phyloP scores from a whole-genome alignment of 2,888 invertebrate genomes.

The Lasioglossum figueresi region DNA sequence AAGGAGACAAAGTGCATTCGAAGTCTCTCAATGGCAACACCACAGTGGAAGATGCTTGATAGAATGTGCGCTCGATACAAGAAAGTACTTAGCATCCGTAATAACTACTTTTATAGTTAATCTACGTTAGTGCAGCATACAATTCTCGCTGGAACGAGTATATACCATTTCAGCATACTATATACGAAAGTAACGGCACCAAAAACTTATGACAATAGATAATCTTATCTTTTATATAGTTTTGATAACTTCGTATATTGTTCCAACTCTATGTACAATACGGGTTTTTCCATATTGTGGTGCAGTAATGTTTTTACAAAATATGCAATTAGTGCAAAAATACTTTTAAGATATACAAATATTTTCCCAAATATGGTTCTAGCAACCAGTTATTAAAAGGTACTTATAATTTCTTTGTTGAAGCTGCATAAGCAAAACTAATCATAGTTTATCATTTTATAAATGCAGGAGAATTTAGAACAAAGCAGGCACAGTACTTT shows the following conservation, averaged over 20 bases:
- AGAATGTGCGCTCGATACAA: neutral
- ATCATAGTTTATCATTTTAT: conserved; percentile 4
- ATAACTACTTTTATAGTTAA: conserved; percentile 1
- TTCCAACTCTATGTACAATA: conserved; percentile 21
- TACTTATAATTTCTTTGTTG: neutral
- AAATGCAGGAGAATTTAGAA: neutral
- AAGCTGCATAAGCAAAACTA: neutral
- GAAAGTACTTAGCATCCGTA: conserved; percentile 8
- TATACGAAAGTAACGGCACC: neutral
- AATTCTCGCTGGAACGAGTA: neutral
- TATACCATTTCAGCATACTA: neutral
- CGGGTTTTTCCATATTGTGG: neutral
- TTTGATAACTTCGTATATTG: conserved; percentile 19
- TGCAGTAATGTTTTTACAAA: neutral
- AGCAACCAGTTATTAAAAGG: neutral
- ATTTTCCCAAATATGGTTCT: neutral
- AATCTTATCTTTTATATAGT: conserved; percentile 4
- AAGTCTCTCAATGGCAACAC: neutral
- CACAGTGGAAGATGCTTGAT: conserved; percentile 18
- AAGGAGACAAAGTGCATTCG: neutral
- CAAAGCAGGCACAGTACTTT: conserved; percentile 27
- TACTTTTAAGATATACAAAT: conserved; percentile 1
- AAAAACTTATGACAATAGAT: neutral
- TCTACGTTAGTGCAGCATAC: neutral
- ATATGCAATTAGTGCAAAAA: neutral